Evolutionary conservation across 2,888 invertebrate genomes (phyloP).

Genomic region (Horisme vitalbata): DNA sequence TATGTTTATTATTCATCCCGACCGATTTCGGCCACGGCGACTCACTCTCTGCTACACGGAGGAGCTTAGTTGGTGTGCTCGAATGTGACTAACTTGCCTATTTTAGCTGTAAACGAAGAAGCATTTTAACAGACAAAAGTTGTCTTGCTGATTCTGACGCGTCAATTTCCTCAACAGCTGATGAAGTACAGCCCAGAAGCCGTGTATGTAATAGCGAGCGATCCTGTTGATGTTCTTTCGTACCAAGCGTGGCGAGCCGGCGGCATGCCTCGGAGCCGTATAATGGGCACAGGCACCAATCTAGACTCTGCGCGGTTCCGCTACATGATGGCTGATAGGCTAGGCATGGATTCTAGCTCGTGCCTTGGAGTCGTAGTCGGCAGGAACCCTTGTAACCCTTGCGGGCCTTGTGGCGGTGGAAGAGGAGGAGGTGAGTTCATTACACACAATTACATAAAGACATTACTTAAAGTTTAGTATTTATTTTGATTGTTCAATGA

Average conservation of each 20-base stretch:
- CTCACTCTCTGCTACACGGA: no score
- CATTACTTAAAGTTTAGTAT: no score
- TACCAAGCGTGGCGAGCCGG: constrained; percentile 94
- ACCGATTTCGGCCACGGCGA: no score
- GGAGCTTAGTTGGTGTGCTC: no score
- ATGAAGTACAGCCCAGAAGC: constrained; percentile 88
- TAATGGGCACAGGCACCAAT: constrained; percentile 94
- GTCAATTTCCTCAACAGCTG: constrained; percentile 64
- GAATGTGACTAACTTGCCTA: no score
- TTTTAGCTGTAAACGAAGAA: no score
- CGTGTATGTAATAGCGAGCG: constrained; percentile 89
- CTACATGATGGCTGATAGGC: constrained; percentile 88
- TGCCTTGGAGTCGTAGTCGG: constrained; percentile 94
- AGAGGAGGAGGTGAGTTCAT: constrained; percentile 12
- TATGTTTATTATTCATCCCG: no score
- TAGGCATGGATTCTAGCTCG: constrained; percentile 88
- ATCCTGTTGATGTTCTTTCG: constrained; percentile 93
- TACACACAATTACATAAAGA: no score
- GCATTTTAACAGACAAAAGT: no score
- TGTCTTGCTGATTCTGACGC: no score
- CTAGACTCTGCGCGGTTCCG: constrained; percentile 92
- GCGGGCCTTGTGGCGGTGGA: not conserved
- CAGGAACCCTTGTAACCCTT: constrained; percentile 61
- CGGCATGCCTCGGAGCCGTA: constrained; percentile 89
- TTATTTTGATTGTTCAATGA: no score